Percentiles rank a stretch among this genome's conserved stretches.
Conservation (phyloP, 2,797 vertebrate species). For the Phataginus tricuspis region DNA sequence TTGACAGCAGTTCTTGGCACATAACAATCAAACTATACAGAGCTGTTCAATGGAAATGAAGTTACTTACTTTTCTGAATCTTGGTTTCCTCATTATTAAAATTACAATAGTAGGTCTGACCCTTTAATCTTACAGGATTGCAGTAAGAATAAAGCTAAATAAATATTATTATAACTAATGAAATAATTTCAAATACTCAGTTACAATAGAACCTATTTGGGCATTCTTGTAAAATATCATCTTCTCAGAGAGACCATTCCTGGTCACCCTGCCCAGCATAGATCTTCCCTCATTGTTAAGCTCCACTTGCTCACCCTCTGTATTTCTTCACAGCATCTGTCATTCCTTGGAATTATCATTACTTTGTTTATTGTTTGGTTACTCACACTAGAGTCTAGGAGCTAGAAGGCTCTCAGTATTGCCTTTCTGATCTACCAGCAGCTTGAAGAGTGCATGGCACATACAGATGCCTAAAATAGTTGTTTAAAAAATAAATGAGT, state of each 20-base stretch:
- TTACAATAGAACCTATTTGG: background rate
- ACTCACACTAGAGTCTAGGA: background rate
- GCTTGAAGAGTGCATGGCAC: background rate
- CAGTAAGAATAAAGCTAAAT: background rate
- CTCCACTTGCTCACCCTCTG: rapidly evolving
- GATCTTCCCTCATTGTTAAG: background rate
- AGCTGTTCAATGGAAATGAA: background rate
- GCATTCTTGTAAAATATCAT: background rate
- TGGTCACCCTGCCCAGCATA: rapidly evolving
- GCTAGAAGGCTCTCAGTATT: background rate
- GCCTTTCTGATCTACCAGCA: background rate
- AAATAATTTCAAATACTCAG: background rate
- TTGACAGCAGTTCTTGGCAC: background rate
- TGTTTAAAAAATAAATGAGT: background rate
- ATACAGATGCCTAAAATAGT: background rate
- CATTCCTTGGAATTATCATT: background rate
- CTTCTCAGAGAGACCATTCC: background rate
- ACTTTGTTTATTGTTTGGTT: background rate
- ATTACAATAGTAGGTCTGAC: background rate
- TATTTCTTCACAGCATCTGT: background rate
- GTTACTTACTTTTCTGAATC: background rate
- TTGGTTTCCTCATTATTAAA: background rate
- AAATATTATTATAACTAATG: background rate
- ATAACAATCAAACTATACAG: background rate
- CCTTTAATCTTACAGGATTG: background rate